These are phyloP conservation scores for Stylophora pistillata DNA, from an alignment of 64 coral and sea anemone species.

Conservation along the genomic window DNA sequence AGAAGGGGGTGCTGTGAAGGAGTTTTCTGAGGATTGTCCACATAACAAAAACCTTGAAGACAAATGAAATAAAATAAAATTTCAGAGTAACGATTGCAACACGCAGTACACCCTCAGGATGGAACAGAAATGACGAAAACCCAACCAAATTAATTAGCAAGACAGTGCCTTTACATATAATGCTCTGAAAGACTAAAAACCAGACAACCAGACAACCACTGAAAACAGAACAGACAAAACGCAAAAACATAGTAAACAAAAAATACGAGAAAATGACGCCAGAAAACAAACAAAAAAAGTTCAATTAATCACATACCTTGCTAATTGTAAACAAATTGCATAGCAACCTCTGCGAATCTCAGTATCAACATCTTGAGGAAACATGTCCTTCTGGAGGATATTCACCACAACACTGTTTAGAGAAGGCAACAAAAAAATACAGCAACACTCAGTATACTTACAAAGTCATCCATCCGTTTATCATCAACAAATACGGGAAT, in stretches of 20 bases:
- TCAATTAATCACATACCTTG: constrained; percentile 37
- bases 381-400: constrained; percentile 94
- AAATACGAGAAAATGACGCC: background rate
- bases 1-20: constrained; percentile 67
- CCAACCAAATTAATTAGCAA: no score
- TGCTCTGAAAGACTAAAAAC: no score
- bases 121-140: no score
- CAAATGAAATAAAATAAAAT: background rate
- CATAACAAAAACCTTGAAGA: constrained; percentile 81
- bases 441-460: no score
- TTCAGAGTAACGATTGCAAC: background rate
- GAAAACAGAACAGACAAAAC: background rate
- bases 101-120: background rate
- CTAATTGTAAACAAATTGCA: constrained; percentile 91
- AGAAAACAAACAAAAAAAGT: no score
- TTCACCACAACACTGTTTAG: constrained; percentile 73
- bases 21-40: constrained; percentile 84
- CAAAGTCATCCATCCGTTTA: no score
- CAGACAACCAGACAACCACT: no score
- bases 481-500: no score
- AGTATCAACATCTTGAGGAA: constrained; percentile 87
- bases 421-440: no score
- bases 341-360: constrained; percentile 91
- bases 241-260: background rate
- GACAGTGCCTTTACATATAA: no score